These are phyloP conservation scores for Antennarius maculatus DNA, from an alignment of 2,797 vertebrate species.

Conservation along the genomic window DNA sequence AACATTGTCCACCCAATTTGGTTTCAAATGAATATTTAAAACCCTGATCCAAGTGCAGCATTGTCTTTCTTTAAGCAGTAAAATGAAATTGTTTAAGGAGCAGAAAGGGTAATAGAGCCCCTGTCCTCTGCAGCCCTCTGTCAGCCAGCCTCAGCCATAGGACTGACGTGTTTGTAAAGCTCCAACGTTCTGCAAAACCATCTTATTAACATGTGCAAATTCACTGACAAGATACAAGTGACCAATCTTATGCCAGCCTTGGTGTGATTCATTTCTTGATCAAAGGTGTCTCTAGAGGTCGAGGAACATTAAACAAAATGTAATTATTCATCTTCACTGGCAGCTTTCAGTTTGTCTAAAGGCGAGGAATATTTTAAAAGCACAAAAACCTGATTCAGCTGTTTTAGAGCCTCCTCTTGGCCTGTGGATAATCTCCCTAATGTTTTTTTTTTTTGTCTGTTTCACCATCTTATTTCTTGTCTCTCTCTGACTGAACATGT, in stretches of 20 bases:
- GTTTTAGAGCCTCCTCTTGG: constrained; percentile 7
- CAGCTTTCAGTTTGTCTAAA: no score
- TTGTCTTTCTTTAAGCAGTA: not conserved
- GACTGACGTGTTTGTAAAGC: constrained; percentile 30
- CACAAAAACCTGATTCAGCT: not conserved
- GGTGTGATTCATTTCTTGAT: constrained; percentile 24
- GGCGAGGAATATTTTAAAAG: not conserved
- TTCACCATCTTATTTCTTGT: not conserved
- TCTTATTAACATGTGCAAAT: constrained; percentile 17
- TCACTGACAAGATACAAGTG: constrained; percentile 10
- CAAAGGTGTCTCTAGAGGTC: constrained; percentile 28
- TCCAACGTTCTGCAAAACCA: constrained; percentile 8
- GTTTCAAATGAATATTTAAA: constrained; percentile 8
- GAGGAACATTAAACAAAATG: constrained; percentile 15
- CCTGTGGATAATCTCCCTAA: not conserved
- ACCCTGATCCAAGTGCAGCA: not conserved
- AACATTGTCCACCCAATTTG: not conserved
- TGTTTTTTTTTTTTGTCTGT: constrained; percentile 13
- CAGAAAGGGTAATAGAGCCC: constrained; percentile 12
- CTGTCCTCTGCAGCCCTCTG: constrained; percentile 2
- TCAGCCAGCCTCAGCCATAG: constrained; percentile 25
- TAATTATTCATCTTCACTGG: constrained; percentile 22
- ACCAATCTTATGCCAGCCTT: constrained; percentile 10
- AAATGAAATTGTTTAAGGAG: constrained; percentile 3
- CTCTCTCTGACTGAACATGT: constrained; percentile 15